Conservation (phyloP, 2,888 invertebrate species). For the Prosapia bicincta region DNA sequence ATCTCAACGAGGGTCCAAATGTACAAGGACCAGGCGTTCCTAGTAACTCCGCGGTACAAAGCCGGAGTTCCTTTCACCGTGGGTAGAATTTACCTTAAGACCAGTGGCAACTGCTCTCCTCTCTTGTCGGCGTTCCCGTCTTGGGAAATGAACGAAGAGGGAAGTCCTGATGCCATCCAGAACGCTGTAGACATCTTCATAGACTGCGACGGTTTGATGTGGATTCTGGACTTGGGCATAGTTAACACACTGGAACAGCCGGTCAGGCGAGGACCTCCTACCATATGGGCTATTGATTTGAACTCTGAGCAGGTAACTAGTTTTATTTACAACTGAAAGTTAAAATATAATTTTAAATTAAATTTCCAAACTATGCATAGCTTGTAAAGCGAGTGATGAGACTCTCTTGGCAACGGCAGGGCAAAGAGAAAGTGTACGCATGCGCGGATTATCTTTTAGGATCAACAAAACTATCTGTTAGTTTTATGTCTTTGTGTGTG, state of each 20-base stretch:
- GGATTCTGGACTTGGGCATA: constrained; percentile 59
- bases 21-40: constrained; percentile 54
- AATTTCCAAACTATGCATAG: no score
- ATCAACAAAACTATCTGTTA: no score
- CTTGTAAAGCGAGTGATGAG: no score
- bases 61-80: constrained; percentile 66
- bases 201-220: constrained; percentile 57
- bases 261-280: constrained; percentile 56
- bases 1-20: constrained; percentile 60
- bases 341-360: no score
- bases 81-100: constrained; percentile 53
- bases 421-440: no score
- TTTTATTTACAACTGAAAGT: no score
- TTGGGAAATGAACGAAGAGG: constrained; percentile 61
- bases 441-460: no score
- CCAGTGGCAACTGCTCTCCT: constrained; percentile 53
- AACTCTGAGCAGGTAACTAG: constrained; percentile 53
- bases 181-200: constrained; percentile 65
- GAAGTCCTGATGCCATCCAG: constrained; percentile 61
- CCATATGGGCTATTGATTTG: constrained; percentile 57
- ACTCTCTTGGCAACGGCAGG: no score
- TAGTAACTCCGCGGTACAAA: constrained; percentile 55
- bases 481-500: no score
- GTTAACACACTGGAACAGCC: constrained; percentile 58
- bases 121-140: constrained; percentile 59